phyloP scores from a whole-genome alignment of 2,888 invertebrate species.

The Taenaris catops region DNA sequence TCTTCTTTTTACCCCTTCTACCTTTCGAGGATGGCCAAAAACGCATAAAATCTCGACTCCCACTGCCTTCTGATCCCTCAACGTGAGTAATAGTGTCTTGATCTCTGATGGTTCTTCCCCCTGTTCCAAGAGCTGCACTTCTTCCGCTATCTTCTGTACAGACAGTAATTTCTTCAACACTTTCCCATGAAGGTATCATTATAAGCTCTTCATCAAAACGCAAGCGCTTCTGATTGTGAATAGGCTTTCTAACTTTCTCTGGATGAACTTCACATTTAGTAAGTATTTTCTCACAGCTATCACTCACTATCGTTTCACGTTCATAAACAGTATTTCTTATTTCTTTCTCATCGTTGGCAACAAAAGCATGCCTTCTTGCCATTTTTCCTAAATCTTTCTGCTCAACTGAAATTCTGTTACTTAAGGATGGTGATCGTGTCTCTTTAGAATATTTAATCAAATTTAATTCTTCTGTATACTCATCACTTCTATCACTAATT shows the following conservation, averaged over 20 bases:
- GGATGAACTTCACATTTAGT: conserved; percentile 19
- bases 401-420: conserved; percentile 4
- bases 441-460: conserved; percentile 42
- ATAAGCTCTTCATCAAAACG: conserved; percentile 48
- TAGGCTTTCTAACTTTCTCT: conserved; percentile 12
- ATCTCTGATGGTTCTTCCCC: conserved; percentile 16
- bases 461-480: conserved; percentile 37
- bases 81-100: conserved; percentile 26
- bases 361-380: conserved; percentile 6
- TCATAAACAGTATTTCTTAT: conserved; percentile 37
- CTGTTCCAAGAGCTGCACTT: not conserved
- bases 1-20: conserved; percentile 34
- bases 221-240: conserved; percentile 33
- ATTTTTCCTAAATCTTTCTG: conserved; percentile 3
- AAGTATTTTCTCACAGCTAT: not conserved
- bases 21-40: conserved; percentile 37
- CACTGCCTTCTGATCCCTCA: conserved; percentile 28
- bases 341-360: conserved; percentile 34
- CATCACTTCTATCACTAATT: conserved; percentile 2
- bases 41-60: conserved; percentile 39
- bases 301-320: not conserved
- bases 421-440: conserved; percentile 26
- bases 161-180: conserved; percentile 22
- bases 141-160: conserved; percentile 2
- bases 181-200: conserved; percentile 31